These are phyloP conservation scores for Ophion slaviceki DNA, from an alignment of 2,888 invertebrate genomes.

Conservation along the genomic window DNA sequence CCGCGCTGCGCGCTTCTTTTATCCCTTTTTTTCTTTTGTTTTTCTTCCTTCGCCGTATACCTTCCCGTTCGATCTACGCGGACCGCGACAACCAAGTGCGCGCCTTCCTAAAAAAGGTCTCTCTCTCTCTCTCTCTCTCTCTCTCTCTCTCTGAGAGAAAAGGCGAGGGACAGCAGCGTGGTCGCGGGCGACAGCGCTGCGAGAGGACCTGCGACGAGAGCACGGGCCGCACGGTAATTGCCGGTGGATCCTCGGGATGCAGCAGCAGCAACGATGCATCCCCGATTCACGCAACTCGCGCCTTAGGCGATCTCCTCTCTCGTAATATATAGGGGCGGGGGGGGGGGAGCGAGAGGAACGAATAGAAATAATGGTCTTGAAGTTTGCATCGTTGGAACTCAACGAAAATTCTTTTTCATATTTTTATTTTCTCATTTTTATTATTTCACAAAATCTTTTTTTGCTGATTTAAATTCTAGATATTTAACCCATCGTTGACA, in stretches of 20 bases:
- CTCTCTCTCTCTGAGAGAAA: no score
- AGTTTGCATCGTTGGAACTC: background rate
- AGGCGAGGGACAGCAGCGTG: no score
- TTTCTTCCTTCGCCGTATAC: no score
- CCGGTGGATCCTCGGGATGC: conserved; percentile 79
- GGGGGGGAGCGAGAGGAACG: background rate
- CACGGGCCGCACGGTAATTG: conserved; percentile 76
- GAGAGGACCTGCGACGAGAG: conserved; percentile 67
- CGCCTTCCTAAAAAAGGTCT: background rate
- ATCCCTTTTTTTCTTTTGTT: conserved; percentile 32
- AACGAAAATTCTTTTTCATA: background rate
- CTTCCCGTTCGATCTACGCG: background rate
- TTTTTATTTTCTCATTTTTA: no score
- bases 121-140: no score
- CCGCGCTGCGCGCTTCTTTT: conserved; percentile 70
- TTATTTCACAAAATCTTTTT: no score
- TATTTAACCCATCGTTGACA: no score
- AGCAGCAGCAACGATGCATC: conserved; percentile 67
- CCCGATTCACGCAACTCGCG: conserved; percentile 76
- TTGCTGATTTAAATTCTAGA: no score
- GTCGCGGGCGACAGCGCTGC: conserved; percentile 32
- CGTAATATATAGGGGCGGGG: background rate
- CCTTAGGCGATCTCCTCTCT: conserved; percentile 64
- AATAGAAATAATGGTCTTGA: background rate
- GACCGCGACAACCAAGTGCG: conserved; percentile 18